Evolutionary conservation across 2,797 vertebrate genomes (phyloP).

Genomic region (Enteromius unitaeniatus): DNA sequence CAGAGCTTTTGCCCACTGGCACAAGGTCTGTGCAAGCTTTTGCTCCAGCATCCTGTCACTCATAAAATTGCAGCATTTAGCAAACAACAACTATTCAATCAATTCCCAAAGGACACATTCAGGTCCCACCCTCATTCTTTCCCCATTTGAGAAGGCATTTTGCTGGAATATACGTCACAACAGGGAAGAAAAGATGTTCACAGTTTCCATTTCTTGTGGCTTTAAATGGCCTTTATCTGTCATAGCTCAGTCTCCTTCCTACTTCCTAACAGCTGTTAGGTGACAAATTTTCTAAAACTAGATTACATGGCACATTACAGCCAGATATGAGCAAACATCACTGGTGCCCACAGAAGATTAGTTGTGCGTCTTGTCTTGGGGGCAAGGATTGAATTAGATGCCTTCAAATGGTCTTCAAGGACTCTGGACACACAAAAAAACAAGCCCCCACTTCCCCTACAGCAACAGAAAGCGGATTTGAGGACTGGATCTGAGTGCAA

Average conservation of each 20-base stretch:
- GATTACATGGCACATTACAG: conserved; percentile 19
- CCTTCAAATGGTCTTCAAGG: conserved; percentile 16
- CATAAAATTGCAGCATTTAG: neutral
- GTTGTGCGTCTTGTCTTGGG: neutral
- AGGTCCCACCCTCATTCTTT: neutral
- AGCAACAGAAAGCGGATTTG: neutral
- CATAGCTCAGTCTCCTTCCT: neutral
- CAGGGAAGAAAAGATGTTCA: neutral
- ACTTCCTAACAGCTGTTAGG: conserved; percentile 6
- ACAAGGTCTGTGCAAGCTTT: neutral
- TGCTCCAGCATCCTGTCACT: neutral
- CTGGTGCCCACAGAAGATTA: conserved; percentile 13
- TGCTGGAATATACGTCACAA: neutral
- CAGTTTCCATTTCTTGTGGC: neutral
- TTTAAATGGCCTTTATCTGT: conserved; percentile 29
- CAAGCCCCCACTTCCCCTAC: neutral
- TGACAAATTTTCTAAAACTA: conserved; percentile 9
- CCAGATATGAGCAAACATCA: conserved; percentile 10
- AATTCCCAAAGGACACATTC: neutral
- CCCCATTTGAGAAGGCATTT: neutral
- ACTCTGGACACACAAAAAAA: neutral
- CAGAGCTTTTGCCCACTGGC: neutral
- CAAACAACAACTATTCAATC: neutral
- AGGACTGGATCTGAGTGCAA: conserved; percentile 7
- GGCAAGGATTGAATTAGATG: conserved; percentile 31